Evolutionary conservation across 2,888 invertebrate genomes (phyloP).

Genomic region (Aethes cnicana): DNA sequence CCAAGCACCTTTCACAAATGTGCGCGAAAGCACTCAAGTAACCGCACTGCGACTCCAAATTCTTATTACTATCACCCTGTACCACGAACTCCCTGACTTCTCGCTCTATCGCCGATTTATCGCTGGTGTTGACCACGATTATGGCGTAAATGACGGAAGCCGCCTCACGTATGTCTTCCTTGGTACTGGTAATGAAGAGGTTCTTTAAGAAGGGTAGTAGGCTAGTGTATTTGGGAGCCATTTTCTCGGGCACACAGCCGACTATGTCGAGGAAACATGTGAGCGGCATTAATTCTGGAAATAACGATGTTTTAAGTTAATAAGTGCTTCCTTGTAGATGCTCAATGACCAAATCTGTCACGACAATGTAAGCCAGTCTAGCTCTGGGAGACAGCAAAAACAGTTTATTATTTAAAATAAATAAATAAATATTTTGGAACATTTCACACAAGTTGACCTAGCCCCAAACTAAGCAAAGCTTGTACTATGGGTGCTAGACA

Average conservation of each 20-base stretch:
- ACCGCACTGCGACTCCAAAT: slow-evolving; percentile 90
- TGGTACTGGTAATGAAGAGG: slow-evolving; percentile 85
- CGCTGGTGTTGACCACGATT: slow-evolving; percentile 83
- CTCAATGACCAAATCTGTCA: too few relatives aligned
- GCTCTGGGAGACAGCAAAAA: too few relatives aligned
- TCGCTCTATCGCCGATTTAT: slow-evolving; percentile 75
- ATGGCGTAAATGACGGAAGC: slow-evolving; percentile 90
- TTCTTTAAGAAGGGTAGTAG: slow-evolving; percentile 85
- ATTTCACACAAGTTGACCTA: too few relatives aligned
- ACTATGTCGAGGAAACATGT: slow-evolving; percentile 91
- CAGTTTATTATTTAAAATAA: too few relatives aligned
- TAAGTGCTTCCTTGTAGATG: too few relatives aligned
- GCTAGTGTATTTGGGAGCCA: slow-evolving; percentile 84
- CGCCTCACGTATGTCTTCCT: slow-evolving; percentile 88
- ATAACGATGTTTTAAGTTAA: too few relatives aligned
- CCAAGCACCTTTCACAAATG: slow-evolving; percentile 86
- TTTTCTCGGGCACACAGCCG: slow-evolving; percentile 89
- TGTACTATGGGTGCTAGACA: too few relatives aligned
- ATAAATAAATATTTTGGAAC: too few relatives aligned
- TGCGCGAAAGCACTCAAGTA: slow-evolving; percentile 87
- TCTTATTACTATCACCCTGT: slow-evolving; percentile 79
- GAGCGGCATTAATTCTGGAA: slow-evolving; percentile 84
- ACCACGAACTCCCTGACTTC: slow-evolving; percentile 78
- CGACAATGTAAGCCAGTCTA: too few relatives aligned
- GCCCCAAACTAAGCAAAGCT: too few relatives aligned